A percentile compares a stretch with the other conserved stretches of the same genome.
Conservation (phyloP, 2,797 vertebrate genomes). For the Pyrocephalus nanus region DNA sequence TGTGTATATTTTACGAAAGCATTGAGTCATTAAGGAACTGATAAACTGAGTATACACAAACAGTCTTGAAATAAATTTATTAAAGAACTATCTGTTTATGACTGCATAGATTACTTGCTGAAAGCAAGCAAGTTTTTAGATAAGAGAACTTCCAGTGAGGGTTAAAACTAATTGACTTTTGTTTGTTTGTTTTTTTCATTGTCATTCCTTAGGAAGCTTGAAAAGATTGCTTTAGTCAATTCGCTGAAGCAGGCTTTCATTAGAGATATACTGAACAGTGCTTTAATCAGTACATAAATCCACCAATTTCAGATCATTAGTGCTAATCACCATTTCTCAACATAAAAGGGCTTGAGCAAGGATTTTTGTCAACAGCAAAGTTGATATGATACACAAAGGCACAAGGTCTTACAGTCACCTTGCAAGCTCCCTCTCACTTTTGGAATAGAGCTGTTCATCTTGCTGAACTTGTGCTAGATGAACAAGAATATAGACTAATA, state of each 20-base stretch:
- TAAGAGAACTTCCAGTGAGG: not conserved
- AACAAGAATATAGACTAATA: not conserved
- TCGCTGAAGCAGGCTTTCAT: slow-evolving; percentile 40
- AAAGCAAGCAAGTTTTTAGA: not conserved
- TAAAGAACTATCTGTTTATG: not conserved
- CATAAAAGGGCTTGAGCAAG: slow-evolving; percentile 11
- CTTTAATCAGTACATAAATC: slow-evolving; percentile 52
- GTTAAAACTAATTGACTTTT: slow-evolving; percentile 2
- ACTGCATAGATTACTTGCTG: not conserved
- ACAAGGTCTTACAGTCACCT: not conserved
- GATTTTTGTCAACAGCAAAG: not conserved
- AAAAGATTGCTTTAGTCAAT: slow-evolving; percentile 46
- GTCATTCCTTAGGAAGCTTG: not conserved
- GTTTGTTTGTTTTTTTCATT: not conserved
- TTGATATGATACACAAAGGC: fast-evolving
- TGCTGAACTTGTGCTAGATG: not conserved
- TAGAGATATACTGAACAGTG: not conserved
- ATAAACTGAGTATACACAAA: not conserved
- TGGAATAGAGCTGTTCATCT: not conserved
- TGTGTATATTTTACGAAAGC: not conserved
- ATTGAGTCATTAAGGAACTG: not conserved
- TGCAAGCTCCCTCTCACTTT: fast-evolving
- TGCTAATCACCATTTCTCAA: slow-evolving; percentile 44
- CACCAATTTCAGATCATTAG: slow-evolving; percentile 49
- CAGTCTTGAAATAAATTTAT: not conserved